A percentile compares a stretch with the other conserved stretches of the same genome.
These are phyloP conservation scores for Cossypha heuglini DNA, from an alignment of 2,797 vertebrate species.

Conservation along the genomic window DNA sequence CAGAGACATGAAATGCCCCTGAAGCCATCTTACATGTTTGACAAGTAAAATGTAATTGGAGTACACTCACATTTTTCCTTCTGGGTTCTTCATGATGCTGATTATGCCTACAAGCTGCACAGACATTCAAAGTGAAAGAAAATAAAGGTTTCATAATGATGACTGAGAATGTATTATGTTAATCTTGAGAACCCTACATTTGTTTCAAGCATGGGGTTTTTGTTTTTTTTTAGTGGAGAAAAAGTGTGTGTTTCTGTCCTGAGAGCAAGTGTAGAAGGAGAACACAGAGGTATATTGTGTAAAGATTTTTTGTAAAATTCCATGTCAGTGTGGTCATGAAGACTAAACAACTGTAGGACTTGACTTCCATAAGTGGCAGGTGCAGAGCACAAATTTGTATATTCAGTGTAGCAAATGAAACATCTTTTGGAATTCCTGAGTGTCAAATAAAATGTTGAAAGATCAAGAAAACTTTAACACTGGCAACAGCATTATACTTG, in stretches of 20 bases:
- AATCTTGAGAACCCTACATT: neutral
- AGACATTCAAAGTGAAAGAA: neutral
- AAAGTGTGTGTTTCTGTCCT: neutral
- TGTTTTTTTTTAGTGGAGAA: neutral
- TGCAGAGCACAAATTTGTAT: neutral
- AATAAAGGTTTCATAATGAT: neutral
- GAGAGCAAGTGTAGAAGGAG: neutral
- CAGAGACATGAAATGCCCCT: neutral
- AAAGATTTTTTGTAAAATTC: neutral
- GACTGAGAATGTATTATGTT: neutral
- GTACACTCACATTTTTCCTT: neutral
- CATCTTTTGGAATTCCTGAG: neutral
- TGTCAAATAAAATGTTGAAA: neutral
- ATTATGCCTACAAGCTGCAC: neutral
- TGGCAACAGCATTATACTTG: neutral
- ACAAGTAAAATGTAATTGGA: neutral
- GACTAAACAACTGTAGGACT: neutral
- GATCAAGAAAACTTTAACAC: neutral
- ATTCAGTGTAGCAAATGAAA: neutral
- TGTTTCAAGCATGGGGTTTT: neutral
- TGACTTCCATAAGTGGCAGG: neutral
- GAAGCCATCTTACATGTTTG: neutral
- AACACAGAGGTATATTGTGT: neutral
- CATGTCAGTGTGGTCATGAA: neutral
- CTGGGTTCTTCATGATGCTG: neutral